These are phyloP conservation scores for Boleophthalmus pectinirostris DNA, from an alignment of 2,113 vertebrate genomes.

Conservation along the genomic window DNA sequence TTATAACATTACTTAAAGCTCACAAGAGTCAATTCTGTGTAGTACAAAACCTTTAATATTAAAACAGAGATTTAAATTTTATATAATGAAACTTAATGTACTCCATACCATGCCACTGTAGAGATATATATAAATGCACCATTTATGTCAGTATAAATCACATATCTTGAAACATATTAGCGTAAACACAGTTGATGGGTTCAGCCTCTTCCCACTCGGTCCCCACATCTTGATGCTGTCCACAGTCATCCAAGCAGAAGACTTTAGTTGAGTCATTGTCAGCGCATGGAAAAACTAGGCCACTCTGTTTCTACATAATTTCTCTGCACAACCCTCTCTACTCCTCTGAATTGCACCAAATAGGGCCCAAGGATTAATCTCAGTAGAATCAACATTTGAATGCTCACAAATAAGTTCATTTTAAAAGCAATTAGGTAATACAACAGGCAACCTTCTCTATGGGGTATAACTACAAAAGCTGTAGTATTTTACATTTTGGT, in stretches of 20 bases:
- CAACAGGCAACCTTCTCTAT: too few relatives aligned
- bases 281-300: slow-evolving; percentile 66
- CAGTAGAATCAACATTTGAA: neutral
- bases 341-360: neutral
- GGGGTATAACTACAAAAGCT: too few relatives aligned
- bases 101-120: neutral
- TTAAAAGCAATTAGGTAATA: neutral
- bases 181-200: slow-evolving; percentile 35
- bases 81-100: neutral
- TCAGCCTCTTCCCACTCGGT: slow-evolving; percentile 41
- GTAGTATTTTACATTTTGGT: too few relatives aligned
- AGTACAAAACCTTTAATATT: too few relatives aligned
- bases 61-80: too few relatives aligned
- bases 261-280: slow-evolving; percentile 68
- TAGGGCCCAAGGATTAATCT: neutral
- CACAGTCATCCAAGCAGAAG: slow-evolving; percentile 68
- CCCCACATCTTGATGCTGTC: slow-evolving; percentile 50
- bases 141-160: slow-evolving; percentile 7
- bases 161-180: slow-evolving; percentile 14
- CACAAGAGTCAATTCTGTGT: too few relatives aligned
- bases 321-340: slow-evolving; percentile 11
- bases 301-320: slow-evolving; percentile 60
- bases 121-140: neutral
- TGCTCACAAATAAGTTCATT: too few relatives aligned
- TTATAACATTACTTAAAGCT: too few relatives aligned